Evolutionary conservation across 2,888 invertebrate genomes (phyloP).

Genomic region (Thereva unica): DNA sequence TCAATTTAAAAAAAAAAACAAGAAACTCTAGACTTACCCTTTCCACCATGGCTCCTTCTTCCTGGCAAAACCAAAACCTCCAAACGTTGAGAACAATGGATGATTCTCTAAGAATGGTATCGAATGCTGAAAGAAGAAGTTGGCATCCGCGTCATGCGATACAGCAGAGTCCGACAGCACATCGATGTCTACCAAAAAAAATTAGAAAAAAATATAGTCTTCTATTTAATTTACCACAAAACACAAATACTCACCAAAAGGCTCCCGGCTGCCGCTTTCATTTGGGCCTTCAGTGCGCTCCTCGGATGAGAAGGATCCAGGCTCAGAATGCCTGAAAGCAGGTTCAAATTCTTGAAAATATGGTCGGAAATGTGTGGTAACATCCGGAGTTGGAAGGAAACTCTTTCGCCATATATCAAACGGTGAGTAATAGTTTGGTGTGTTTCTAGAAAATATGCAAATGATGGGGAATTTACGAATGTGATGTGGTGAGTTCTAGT

Average conservation of each 20-base stretch:
- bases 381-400: conserved; percentile 36
- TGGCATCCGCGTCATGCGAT: conserved; percentile 46
- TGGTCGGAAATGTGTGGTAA: conserved; percentile 37
- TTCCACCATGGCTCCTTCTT: conserved; percentile 55
- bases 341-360: conserved; percentile 40
- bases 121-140: conserved; percentile 52
- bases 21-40: conserved; percentile 51
- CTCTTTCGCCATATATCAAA: conserved; percentile 40
- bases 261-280: conserved; percentile 24
- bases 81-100: conserved; percentile 55
- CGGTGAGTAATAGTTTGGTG: conserved; percentile 37
- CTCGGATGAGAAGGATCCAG: conserved; percentile 33
- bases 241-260: conserved; percentile 35
- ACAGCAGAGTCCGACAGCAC: conserved; percentile 51
- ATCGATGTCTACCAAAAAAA: conserved; percentile 49
- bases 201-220: too few relatives aligned
- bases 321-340: conserved; percentile 40
- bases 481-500: not conserved
- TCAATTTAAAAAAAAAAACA: not conserved
- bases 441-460: conserved; percentile 29
- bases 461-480: conserved; percentile 14
- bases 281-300: conserved; percentile 34
- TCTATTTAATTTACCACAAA: too few relatives aligned
- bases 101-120: conserved; percentile 54
- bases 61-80: conserved; percentile 52